phyloP scores from a whole-genome alignment of 2,113 vertebrate species.

The Damaliscus lunatus region DNA sequence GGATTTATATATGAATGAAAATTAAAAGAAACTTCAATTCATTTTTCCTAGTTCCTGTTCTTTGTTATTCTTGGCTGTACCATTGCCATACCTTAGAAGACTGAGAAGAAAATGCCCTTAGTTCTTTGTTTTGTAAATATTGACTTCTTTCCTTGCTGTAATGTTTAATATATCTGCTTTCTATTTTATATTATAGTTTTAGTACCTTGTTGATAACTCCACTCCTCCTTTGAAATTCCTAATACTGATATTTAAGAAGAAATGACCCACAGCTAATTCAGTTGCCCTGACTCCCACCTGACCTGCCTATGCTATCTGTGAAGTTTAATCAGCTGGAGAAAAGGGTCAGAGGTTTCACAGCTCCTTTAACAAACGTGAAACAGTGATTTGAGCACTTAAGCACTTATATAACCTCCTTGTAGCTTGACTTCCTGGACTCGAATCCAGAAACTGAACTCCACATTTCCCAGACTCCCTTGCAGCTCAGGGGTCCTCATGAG shows the following conservation, averaged over 20 bases:
- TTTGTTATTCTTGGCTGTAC: conserved; percentile 57
- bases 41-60: conserved; percentile 16
- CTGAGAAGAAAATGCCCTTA: not conserved
- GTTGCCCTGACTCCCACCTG: not conserved
- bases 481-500: not conserved
- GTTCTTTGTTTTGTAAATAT: conserved; percentile 46
- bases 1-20: conserved; percentile 34
- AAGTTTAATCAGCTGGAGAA: not conserved
- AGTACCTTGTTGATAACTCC: not conserved
- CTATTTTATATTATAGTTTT: conserved; percentile 29
- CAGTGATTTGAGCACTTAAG: not conserved
- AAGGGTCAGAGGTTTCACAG: not conserved
- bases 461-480: not conserved
- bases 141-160: conserved; percentile 2
- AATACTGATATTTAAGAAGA: not conserved
- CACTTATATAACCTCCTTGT: not conserved
- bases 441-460: not conserved
- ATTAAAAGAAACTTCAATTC: conserved; percentile 16
- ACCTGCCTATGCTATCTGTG: not conserved
- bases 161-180: conserved; percentile 40
- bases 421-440: not conserved
- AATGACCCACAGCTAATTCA: not conserved
- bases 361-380: not conserved
- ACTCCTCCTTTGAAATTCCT: conserved; percentile 14
- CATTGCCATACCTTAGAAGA: not conserved